These are phyloP conservation scores for Cheilosia scutellata DNA, from an alignment of 2,888 invertebrate genomes.

Conservation along the genomic window DNA sequence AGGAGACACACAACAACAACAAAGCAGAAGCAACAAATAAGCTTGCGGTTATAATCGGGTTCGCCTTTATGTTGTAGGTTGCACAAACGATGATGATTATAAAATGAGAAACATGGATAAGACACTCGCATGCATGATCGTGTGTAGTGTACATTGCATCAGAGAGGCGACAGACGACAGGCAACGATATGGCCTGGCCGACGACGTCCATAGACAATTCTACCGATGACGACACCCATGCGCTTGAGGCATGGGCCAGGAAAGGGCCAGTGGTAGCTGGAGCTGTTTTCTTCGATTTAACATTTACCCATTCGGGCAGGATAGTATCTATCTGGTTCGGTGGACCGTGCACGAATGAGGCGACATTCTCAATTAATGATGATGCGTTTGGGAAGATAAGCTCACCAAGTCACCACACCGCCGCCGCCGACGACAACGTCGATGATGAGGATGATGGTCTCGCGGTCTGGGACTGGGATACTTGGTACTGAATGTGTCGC, in stretches of 20 bases:
- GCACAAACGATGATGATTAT: slow-evolving; percentile 73
- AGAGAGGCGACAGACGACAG: slow-evolving; percentile 30
- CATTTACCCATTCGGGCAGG: slow-evolving; percentile 47
- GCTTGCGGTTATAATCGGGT: slow-evolving; percentile 71
- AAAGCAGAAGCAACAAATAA: slow-evolving; percentile 55
- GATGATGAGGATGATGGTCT: slow-evolving; percentile 39
- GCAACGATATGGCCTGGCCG: slow-evolving; percentile 11
- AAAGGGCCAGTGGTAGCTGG: slow-evolving; percentile 40
- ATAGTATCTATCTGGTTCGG: slow-evolving; percentile 73
- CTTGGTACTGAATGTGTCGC: slow-evolving; percentile 59
- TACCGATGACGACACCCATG: slow-evolving; percentile 63
- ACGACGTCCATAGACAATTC: slow-evolving; percentile 42
- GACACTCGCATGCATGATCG: slow-evolving; percentile 56
- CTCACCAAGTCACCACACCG: slow-evolving; percentile 64
- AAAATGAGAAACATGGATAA: slow-evolving; percentile 73
- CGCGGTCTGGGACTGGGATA: slow-evolving; percentile 51
- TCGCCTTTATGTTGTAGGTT: slow-evolving; percentile 63
- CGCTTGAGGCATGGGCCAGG: slow-evolving; percentile 23
- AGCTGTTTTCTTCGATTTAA: slow-evolving; percentile 63
- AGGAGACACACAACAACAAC: slow-evolving; percentile 29
- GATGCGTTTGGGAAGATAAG: slow-evolving; percentile 73
- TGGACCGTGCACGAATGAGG: slow-evolving; percentile 70
- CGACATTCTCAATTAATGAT: slow-evolving; percentile 76
- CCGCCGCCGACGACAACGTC: slow-evolving; percentile 15
- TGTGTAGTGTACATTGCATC: slow-evolving; percentile 17